Evolutionary conservation across 2,113 vertebrate genomes (phyloP).

Genomic region (Chaenogobius annularis): DNA sequence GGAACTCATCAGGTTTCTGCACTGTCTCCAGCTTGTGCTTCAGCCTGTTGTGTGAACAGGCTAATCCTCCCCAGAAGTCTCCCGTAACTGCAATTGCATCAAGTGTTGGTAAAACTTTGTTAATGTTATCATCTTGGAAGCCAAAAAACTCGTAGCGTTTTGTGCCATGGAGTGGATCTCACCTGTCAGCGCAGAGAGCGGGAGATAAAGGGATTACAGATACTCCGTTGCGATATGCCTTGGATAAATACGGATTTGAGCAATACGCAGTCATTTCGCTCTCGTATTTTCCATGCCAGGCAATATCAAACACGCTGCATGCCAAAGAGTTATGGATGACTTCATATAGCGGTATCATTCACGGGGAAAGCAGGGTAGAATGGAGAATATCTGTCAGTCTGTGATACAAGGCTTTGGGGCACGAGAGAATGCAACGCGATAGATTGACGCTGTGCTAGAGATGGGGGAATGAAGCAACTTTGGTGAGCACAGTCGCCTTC

Average conservation of each 20-base stretch:
- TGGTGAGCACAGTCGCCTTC: neutral
- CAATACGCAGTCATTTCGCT: constrained; percentile 14
- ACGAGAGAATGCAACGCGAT: neutral
- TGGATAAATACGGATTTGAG: constrained; percentile 35
- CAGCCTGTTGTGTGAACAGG: constrained; percentile 26
- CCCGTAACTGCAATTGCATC: constrained; percentile 19
- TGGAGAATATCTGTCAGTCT: neutral
- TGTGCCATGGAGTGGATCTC: constrained; percentile 39
- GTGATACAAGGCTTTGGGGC: neutral
- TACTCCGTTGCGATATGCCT: constrained; percentile 33
- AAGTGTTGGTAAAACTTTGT: constrained; percentile 37
- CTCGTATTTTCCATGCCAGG: neutral
- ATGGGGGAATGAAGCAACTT: neutral
- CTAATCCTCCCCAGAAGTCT: constrained; percentile 41
- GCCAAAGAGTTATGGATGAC: neutral
- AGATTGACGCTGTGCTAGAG: neutral
- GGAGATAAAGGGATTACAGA: constrained; percentile 44
- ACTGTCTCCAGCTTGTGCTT: constrained; percentile 19
- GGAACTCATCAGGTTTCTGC: constrained; percentile 17
- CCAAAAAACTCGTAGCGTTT: neutral
- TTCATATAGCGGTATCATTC: constrained; percentile 3
- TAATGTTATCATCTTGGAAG: constrained; percentile 29
- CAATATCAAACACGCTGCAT: constrained; percentile 1
- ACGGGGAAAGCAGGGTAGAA: neutral
- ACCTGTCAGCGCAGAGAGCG: constrained; percentile 34